phyloP scores from a whole-genome alignment of 1,140 invertebrate genomes.

The Cotesia glomerata region DNA sequence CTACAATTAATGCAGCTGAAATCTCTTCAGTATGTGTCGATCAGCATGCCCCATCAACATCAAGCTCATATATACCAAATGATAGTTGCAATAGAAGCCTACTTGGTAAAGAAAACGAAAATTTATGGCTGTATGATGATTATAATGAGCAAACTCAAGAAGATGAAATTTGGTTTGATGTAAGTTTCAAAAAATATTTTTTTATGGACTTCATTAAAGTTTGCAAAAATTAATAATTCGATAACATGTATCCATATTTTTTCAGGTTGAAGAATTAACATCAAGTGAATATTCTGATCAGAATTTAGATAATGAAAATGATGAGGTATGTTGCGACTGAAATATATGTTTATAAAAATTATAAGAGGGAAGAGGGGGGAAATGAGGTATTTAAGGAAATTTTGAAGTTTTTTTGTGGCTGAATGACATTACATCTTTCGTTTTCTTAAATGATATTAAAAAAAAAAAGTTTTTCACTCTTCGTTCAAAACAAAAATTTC shows the following conservation, averaged over 20 bases:
- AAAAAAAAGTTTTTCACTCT: too few relatives aligned
- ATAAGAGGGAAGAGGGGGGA: too few relatives aligned
- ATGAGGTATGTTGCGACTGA: neutral
- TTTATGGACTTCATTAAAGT: neutral
- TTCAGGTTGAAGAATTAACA: neutral
- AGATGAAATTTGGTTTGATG: conserved; percentile 4
- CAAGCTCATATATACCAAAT: neutral
- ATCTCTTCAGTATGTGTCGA: neutral
- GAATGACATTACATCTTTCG: too few relatives aligned
- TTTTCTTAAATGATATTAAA: too few relatives aligned
- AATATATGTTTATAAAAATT: neutral
- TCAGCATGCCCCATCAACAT: neutral
- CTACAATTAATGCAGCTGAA: neutral
- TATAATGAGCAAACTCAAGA: neutral
- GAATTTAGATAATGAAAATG: neutral
- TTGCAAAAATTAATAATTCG: neutral
- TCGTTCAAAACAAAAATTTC: too few relatives aligned
- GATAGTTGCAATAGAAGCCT: neutral
- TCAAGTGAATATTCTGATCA: neutral
- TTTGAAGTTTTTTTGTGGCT: too few relatives aligned
- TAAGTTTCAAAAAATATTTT: neutral
- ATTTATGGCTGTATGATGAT: neutral
- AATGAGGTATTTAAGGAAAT: too few relatives aligned
- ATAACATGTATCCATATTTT: neutral
- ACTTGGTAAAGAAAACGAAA: neutral